Base-by-base conservation (phyloP, 2,113 vertebrate species). In the Eira barbara region DNA sequence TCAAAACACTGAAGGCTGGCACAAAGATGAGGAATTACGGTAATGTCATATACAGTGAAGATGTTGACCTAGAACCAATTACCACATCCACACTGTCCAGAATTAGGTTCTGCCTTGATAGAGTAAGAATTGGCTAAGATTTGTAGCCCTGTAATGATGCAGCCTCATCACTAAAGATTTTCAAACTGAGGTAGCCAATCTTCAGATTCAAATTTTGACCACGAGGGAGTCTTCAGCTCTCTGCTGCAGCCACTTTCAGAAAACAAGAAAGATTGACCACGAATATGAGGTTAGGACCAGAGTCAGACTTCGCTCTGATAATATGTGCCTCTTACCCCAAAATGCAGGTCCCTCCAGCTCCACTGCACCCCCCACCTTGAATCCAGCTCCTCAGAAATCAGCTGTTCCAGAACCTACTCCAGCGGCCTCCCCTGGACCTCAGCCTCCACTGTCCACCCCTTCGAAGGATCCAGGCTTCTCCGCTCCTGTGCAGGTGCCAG, bases 331-430 rank as follows among this genome's bases (percentile, higher is more conserved):
- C 59, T 78, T 83, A 9, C 61, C 61, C 39, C 49, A 4, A 23
- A 11, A 91, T 76, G 42, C 85, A 97, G 97, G 59, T 93, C 87
- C 76, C 21, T 61, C 74, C 21, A 61, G 92, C n/a, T 7, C 96
- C 49, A 52, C 65, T n/a, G 89, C 25, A 31, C 9, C 86, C 12
- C 21, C 34, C 27, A n/a, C 36, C 36, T 87, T 47, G 34, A 91
- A 79, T 42, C 49, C 96, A 86, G 18, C 73, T 92, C 55, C 80
- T 83, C 93, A 71, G 59, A 94, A 96, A 52, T 2, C 92, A 59
- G 15, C 65, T 27, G 59, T 52, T 97, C 85, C 92, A 6, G 95
- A 95, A 84, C 47, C 69, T 3, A 27, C 74, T 76, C n/a, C 96
- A 17, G 13, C 1, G 0, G 67, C 94, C 39, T 29, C 73, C 11